Conservation (phyloP, 2,113 vertebrate species). For the Uropsilus gracilis region DNA sequence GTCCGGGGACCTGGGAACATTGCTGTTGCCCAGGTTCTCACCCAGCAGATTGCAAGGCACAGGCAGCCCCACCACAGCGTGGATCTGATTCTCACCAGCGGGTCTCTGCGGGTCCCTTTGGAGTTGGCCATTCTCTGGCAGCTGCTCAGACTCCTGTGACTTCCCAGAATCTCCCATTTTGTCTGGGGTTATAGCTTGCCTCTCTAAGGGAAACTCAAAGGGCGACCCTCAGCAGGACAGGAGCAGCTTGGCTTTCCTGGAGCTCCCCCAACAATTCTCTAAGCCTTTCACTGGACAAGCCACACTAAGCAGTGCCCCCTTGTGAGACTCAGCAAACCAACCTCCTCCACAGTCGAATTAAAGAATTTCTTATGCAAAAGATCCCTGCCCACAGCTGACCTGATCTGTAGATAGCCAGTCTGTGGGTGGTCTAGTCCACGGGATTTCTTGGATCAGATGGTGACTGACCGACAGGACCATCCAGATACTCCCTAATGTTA, state of each 20-base stretch:
- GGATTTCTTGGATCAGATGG: background rate
- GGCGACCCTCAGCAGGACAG: background rate
- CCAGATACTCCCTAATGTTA: background rate
- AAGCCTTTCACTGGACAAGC: background rate
- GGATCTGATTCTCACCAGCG: slow-evolving; percentile 25
- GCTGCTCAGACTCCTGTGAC: background rate
- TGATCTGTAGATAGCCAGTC: background rate
- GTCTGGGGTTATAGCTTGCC: background rate
- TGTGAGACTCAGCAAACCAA: background rate
- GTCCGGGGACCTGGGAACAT: background rate
- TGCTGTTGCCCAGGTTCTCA: background rate
- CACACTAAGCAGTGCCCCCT: background rate
- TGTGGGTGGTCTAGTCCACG: too few relatives aligned
- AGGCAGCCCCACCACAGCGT: rapidly evolving
- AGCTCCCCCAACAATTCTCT: background rate
- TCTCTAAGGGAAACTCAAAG: background rate
- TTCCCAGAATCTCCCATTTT: background rate
- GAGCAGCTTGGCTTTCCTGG: background rate
- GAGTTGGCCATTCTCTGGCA: background rate
- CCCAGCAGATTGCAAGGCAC: background rate
- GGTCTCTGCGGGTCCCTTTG: background rate
- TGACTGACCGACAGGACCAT: background rate
- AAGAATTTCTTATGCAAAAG: background rate
- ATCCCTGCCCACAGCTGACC: background rate
- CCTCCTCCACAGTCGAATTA: background rate